A percentile compares a stretch with the other conserved stretches of the same genome.
Evolutionary conservation across 35 echinoderm and acorn worm genomes (phyloP).

Genomic region (Holothuria glaberrima): DNA sequence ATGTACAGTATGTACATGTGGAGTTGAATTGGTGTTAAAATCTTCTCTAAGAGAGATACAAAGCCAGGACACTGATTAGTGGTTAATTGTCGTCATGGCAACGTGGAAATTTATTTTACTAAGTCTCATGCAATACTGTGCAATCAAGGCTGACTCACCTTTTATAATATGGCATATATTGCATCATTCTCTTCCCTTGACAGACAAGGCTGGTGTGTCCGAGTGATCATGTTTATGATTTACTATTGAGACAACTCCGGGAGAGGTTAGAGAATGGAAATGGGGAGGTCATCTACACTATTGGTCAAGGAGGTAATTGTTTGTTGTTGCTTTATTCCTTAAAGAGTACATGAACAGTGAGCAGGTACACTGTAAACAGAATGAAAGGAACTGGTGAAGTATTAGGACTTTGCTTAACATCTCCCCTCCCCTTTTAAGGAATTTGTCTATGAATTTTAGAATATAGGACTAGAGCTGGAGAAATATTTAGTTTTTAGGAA

Average conservation of each 20-base stretch:
- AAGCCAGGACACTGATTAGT: too few species aligned
- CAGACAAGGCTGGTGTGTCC: conserved; percentile 86
- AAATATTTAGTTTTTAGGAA: too few species aligned
- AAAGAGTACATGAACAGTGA: not conserved
- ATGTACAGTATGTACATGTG: too few species aligned
- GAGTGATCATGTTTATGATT: conserved; percentile 68
- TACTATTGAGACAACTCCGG: conserved; percentile 66
- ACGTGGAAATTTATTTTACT: not conserved
- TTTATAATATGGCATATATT: not conserved
- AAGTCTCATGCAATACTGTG: not conserved
- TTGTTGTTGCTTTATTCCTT: not conserved
- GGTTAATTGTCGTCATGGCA: too few species aligned
- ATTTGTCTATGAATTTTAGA: too few species aligned
- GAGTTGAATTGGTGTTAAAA: too few species aligned
- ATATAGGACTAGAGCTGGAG: too few species aligned
- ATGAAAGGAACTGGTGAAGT: too few species aligned
- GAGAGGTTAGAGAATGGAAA: conserved; percentile 82
- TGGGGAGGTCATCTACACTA: conserved; percentile 83
- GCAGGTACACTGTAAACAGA: not conserved
- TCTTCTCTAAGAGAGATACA: too few species aligned
- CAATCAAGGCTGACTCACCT: not conserved
- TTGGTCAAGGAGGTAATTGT: conserved; percentile 62
- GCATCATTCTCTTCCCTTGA: conserved; percentile 14
- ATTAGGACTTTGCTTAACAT: too few species aligned
- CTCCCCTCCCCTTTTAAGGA: too few species aligned